phyloP scores from a whole-genome alignment of 2,113 vertebrate genomes.

The Malurus elegans region DNA sequence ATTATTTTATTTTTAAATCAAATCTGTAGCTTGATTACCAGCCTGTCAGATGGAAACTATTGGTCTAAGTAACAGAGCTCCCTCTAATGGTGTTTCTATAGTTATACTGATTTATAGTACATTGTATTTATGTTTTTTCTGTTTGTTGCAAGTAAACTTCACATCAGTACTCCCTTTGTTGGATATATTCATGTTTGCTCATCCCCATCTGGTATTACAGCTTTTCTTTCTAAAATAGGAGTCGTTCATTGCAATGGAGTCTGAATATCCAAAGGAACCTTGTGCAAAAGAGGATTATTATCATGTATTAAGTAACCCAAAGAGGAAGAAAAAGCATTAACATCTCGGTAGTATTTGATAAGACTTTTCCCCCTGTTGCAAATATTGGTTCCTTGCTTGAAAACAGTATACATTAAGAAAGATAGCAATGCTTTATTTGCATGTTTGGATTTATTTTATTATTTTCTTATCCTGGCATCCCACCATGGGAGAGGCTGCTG shows the following conservation, averaged over 20 bases:
- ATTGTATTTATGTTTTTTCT: background rate
- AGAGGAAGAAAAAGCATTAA: background rate
- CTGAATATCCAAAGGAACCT: background rate
- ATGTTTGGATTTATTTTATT: background rate
- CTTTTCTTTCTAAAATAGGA: background rate
- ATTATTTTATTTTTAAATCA: background rate
- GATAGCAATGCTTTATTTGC: background rate
- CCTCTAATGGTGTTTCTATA: slow-evolving; percentile 52
- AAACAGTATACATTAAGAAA: background rate
- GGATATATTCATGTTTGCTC: background rate
- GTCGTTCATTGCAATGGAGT: background rate
- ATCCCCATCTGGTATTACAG: background rate
- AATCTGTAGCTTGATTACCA: background rate
- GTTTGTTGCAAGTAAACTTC: background rate
- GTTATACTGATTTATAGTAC: background rate
- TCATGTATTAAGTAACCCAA: background rate
- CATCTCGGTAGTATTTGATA: background rate
- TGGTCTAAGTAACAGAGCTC: slow-evolving; percentile 56
- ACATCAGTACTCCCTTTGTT: background rate
- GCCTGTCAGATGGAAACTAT: background rate
- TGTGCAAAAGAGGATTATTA: background rate
- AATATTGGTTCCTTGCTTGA: background rate
- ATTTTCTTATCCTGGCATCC: background rate
- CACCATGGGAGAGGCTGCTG: background rate
- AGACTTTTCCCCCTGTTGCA: background rate